Evolutionary conservation across 1,140 invertebrate species (phyloP), one percentile per base, ranked within the genome.

Genomic region (Periplaneta americana): DNA sequence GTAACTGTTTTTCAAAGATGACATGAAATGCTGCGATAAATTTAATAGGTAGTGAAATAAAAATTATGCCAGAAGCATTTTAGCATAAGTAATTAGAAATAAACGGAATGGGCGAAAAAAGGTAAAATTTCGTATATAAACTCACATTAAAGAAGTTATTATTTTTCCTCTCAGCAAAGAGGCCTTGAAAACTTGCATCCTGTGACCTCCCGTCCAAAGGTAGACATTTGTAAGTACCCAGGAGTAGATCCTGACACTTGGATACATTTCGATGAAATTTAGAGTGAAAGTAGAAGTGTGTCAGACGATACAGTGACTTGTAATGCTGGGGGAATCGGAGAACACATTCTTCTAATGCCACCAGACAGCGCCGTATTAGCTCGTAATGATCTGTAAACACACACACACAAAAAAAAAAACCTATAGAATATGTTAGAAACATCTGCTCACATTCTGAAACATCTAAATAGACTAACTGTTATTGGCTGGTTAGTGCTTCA

Each of bases 121-220:
- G n/a, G n/a, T n/a, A n/a, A n/a, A n/a, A n/a, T n/a, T n/a, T n/a
- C n/a, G n/a, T n/a, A 6, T 22, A 82, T 36, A 8, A 32, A 90
- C 89, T 91, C 88, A 95, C 94, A 89, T 97, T 97, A 85, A 98
- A 99, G 85, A 98, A 96, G 87, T 98, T 98, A 15, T 90, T 93
- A 39, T 90, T 90, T 88, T 95, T 98, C 80, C 95, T 91, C 80
- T 98, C 96, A 77, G 91, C 91, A 87, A 98, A 98, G 5, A 99
- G 88, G 22, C 97, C 97, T 83, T 91, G 91, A 83, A 96, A 91
- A 80, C 91, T 91, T 83, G 90, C 89, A n/a, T 90, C 91, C 33
- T 90, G 88, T 83, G 88, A 87, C 81, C 91, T 90, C 28, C 35
- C 34, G 6, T 17, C 35, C 31, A 78, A 10, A 17, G 36, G n/a